These are phyloP conservation scores for Conops quadrifasciatus DNA, from an alignment of 2,888 invertebrate genomes.

Conservation along the genomic window DNA sequence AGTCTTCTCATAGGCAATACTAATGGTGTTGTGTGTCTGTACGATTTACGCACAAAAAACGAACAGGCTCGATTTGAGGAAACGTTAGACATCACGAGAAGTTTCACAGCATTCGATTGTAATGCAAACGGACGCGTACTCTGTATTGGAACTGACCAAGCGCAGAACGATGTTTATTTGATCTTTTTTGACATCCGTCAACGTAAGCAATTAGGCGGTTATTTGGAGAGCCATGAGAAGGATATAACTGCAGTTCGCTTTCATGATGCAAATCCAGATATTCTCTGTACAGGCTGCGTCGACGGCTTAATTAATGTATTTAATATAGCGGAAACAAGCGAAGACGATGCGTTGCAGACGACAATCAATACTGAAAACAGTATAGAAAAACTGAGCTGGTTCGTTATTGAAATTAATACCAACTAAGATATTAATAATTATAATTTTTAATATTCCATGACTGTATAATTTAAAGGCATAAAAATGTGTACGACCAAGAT, in stretches of 20 bases:
- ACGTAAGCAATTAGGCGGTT: conserved; percentile 74
- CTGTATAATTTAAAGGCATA: conserved; percentile 52
- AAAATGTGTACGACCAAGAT: conserved; percentile 62
- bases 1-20: conserved; percentile 55
- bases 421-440: too few species aligned
- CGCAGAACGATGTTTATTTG: conserved; percentile 72
- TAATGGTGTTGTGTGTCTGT: conserved; percentile 54
- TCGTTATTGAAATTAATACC: conserved; percentile 14
- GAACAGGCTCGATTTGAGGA: conserved; percentile 57
- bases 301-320: conserved; percentile 89
- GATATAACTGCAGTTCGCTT: conserved; percentile 82
- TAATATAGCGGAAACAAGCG: conserved; percentile 75
- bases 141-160: conserved; percentile 78
- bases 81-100: conserved; percentile 61
- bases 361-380: conserved; percentile 83
- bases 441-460: background rate
- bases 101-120: conserved; percentile 76
- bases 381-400: conserved; percentile 73
- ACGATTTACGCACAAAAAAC: conserved; percentile 66
- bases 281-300: conserved; percentile 78
- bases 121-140: conserved; percentile 75
- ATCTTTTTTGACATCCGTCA: conserved; percentile 83
- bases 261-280: conserved; percentile 73
- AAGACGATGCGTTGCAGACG: conserved; percentile 82
- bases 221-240: conserved; percentile 82